These are phyloP conservation scores for Eupithecia inturbata DNA, from an alignment of 2,888 invertebrate species.

Conservation along the genomic window DNA sequence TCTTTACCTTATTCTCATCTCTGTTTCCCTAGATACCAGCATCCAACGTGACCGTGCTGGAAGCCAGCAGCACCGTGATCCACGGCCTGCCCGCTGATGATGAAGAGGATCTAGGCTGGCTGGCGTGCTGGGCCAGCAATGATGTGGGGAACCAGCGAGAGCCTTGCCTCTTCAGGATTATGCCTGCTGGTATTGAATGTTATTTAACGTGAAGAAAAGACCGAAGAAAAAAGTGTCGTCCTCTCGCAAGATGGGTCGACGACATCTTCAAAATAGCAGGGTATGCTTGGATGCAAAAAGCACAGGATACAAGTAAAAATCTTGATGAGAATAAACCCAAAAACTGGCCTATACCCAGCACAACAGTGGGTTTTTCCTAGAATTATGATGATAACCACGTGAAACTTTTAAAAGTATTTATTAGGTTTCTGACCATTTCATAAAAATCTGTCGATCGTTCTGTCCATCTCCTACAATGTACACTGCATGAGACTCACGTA, in stretches of 20 bases:
- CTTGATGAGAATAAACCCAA: background rate
- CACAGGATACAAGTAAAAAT: too few species aligned
- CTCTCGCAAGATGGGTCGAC: background rate
- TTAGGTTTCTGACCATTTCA: background rate
- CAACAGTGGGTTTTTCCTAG: background rate
- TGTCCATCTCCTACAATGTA: background rate
- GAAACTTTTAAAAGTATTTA: background rate
- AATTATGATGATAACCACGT: background rate
- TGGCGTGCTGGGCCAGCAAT: conserved; percentile 95
- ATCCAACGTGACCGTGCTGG: conserved; percentile 79
- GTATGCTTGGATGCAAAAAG: background rate
- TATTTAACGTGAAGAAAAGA: background rate
- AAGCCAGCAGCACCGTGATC: conserved; percentile 84
- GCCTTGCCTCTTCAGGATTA: conserved; percentile 92
- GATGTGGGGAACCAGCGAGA: conserved; percentile 91
- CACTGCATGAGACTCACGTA: background rate
- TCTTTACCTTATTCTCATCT: background rate
- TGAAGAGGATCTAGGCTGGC: conserved; percentile 89
- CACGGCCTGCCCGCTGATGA: conserved; percentile 82
- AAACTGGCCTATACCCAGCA: background rate
- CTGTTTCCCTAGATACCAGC: conserved; percentile 74
- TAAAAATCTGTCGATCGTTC: too few species aligned
- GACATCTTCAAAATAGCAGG: background rate
- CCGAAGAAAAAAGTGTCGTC: background rate
- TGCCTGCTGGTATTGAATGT: conserved; percentile 88